phyloP scores from a whole-genome alignment of 2,888 invertebrate genomes.

The Hirtodrosophila confusa region DNA sequence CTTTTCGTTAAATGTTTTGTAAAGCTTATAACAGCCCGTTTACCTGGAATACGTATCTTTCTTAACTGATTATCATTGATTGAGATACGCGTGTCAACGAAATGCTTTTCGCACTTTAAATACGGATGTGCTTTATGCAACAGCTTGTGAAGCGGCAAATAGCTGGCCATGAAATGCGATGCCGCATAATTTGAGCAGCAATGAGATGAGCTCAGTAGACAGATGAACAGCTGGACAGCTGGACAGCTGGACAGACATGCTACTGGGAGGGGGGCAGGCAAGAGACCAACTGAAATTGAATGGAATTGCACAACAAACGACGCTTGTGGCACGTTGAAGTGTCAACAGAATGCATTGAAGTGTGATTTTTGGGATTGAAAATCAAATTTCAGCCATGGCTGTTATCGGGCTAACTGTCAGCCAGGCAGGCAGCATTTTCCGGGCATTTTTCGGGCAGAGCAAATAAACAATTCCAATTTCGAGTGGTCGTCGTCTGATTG shows the following conservation, averaged over 20 bases:
- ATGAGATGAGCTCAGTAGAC: conserved; percentile 30
- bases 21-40: too few species aligned
- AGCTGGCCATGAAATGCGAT: conserved; percentile 44
- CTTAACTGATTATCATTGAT: conserved; percentile 17
- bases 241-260: not conserved
- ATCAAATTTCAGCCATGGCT: conserved; percentile 49
- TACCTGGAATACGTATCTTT: not conserved
- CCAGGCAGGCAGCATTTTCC: conserved; percentile 13
- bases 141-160: conserved; percentile 31
- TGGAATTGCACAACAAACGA: conserved; percentile 31
- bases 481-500: conserved; percentile 51
- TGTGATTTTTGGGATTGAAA: conserved; percentile 55
- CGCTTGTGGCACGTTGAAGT: conserved; percentile 46
- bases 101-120: not conserved
- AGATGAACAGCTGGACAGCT: conserved; percentile 2
- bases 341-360: conserved; percentile 58
- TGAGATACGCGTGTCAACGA: conserved; percentile 8
- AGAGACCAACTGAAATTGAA: conserved; percentile 19
- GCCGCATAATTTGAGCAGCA: conserved; percentile 55
- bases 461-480: conserved; percentile 55
- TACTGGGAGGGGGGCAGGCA: not conserved
- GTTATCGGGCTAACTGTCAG: conserved; percentile 15
- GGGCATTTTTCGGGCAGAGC: conserved; percentile 19
- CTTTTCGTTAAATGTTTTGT: too few species aligned
- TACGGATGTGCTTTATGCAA: conserved; percentile 34